These are phyloP conservation scores for Kryptolebias marmoratus DNA, from an alignment of 2,113 vertebrate genomes.

Conservation along the genomic window DNA sequence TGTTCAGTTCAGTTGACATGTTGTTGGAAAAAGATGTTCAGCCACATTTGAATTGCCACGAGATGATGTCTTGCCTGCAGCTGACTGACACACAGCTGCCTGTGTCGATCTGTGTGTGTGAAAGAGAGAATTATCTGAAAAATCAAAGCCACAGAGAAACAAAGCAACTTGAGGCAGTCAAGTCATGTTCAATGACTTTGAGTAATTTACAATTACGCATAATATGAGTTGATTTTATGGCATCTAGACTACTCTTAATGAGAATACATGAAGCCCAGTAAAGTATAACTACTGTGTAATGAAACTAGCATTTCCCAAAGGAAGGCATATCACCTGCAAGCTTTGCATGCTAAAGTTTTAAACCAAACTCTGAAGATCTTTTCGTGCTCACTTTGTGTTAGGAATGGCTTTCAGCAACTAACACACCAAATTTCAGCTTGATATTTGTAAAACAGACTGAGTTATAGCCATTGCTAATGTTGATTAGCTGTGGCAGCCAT, in stretches of 20 bases:
- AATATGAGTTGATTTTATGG: conserved; percentile 12
- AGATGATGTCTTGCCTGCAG: conserved; percentile 30
- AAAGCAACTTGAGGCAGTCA: conserved; percentile 5
- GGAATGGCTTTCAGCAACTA: too few species aligned
- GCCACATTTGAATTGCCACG: conserved; percentile 40
- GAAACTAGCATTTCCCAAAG: too few species aligned
- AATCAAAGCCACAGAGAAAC: conserved; percentile 28
- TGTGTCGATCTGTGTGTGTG: conserved; percentile 4
- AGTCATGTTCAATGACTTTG: conserved; percentile 18
- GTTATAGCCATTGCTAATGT: too few species aligned
- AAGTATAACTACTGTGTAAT: too few species aligned
- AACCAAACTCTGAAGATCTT: too few species aligned
- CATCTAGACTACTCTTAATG: background rate
- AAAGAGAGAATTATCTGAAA: conserved; percentile 14
- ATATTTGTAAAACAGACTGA: too few species aligned
- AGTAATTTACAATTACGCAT: conserved; percentile 20
- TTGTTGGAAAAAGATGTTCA: conserved; percentile 39
- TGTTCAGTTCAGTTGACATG: conserved; percentile 37
- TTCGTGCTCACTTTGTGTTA: too few species aligned
- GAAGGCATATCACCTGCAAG: too few species aligned
- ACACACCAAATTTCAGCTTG: too few species aligned
- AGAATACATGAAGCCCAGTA: conserved; percentile 28
- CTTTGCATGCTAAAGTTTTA: too few species aligned
- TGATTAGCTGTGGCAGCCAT: too few species aligned
- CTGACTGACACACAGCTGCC: conserved; percentile 6